Evolutionary conservation across 2,797 vertebrate species (phyloP).

Genomic region (Knipowitschia caucasica): DNA sequence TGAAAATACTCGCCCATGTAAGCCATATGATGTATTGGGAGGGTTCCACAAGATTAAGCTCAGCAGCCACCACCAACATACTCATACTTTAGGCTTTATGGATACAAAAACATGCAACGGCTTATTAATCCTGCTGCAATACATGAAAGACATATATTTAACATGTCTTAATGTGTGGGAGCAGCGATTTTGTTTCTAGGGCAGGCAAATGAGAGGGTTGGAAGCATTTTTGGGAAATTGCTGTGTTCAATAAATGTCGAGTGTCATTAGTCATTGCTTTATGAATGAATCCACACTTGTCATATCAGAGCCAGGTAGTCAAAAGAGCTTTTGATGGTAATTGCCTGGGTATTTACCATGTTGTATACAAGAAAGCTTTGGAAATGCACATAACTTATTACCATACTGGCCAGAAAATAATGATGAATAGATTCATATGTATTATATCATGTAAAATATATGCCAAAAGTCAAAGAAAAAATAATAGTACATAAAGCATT

Average conservation of each 20-base stretch:
- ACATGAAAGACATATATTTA: slow-evolving; percentile 14
- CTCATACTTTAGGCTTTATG: slow-evolving; percentile 1
- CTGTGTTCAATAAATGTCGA: background rate
- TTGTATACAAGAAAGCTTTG: background rate
- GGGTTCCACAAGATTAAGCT: slow-evolving; percentile 37
- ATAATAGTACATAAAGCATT: too few relatives aligned
- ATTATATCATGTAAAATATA: too few relatives aligned
- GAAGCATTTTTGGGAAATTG: background rate
- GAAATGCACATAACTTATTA: background rate
- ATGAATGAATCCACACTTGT: background rate
- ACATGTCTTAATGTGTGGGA: slow-evolving; percentile 10
- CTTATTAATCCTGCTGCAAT: slow-evolving; percentile 9
- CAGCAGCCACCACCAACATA: slow-evolving; percentile 19
- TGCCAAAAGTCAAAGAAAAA: too few relatives aligned
- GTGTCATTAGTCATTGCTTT: background rate
- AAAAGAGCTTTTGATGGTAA: background rate
- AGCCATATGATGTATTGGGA: slow-evolving; percentile 45
- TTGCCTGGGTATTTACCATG: background rate
- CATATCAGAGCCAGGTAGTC: background rate
- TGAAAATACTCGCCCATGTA: slow-evolving; percentile 50
- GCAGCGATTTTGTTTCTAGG: background rate
- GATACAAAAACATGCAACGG: slow-evolving; percentile 10
- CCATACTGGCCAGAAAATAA: background rate
- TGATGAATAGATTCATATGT: too few relatives aligned
- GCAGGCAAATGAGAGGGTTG: background rate